These are phyloP conservation scores for Bolborhynchus lineola DNA, from an alignment of 2,113 vertebrate species.

Conservation along the genomic window DNA sequence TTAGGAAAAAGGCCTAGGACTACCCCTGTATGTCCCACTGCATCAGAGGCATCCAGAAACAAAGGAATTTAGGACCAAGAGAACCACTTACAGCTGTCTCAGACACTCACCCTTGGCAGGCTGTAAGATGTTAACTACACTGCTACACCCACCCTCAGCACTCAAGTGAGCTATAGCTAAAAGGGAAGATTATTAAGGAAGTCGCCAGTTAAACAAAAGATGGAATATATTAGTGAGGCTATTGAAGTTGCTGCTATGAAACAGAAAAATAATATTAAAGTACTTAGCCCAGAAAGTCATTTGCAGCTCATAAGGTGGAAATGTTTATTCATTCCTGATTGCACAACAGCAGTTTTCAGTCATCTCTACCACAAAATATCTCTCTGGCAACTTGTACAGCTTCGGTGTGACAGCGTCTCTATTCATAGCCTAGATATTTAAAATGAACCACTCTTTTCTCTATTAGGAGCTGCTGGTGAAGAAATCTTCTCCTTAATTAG, in stretches of 20 bases:
- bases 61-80: background rate
- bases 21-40: background rate
- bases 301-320: background rate
- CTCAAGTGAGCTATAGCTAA: background rate
- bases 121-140: background rate
- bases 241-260: background rate
- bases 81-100: background rate
- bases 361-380: background rate
- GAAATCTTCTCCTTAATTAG: conserved; percentile 69
- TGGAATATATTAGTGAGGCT: background rate
- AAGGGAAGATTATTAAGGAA: conserved; percentile 1
- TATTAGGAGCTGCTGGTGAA: conserved; percentile 59
- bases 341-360: background rate
- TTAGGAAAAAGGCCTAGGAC: background rate
- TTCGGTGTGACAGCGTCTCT: background rate
- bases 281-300: background rate
- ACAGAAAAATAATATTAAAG: background rate
- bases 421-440: conserved; percentile 34
- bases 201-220: background rate
- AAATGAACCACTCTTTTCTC: conserved; percentile 14
- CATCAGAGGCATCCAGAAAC: background rate
- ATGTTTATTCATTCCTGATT: background rate
- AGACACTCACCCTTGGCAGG: background rate
- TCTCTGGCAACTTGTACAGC: background rate
- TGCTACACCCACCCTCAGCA: background rate